These are phyloP conservation scores for Pitangus sulphuratus DNA, from an alignment of 2,797 vertebrate genomes.

Conservation along the genomic window DNA sequence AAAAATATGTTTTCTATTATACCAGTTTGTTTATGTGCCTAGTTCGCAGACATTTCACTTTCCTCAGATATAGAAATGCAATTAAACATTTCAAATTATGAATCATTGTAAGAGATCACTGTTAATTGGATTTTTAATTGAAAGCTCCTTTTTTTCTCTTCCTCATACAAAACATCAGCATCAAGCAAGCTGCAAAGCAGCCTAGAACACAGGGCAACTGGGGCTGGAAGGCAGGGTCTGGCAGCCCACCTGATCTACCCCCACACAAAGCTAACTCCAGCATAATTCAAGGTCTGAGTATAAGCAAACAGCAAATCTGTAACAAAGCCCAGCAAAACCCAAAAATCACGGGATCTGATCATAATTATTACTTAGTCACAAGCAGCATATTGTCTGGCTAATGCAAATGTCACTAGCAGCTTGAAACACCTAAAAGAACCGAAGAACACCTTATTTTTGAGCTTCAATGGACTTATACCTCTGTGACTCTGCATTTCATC, in stretches of 20 bases:
- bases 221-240: not conserved
- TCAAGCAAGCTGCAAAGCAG: not conserved
- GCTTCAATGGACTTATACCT: not conserved
- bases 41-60: not conserved
- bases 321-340: not conserved
- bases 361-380: not conserved
- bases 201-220: not conserved
- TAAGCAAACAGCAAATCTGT: not conserved
- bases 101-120: constrained; percentile 1
- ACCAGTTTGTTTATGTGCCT: not conserved
- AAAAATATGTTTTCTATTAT: not conserved
- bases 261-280: not conserved
- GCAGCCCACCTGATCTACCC: not conserved
- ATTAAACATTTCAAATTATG: constrained; percentile 50
- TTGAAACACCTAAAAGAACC: not conserved
- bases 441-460: not conserved
- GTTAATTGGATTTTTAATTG: constrained; percentile 56
- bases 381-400: not conserved
- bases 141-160: constrained; percentile 2
- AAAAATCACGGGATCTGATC: not conserved
- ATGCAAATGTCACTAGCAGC: not conserved
- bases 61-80: constrained; percentile 12
- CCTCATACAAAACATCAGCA: constrained; percentile 37
- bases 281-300: not conserved
- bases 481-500: not conserved